These are phyloP conservation scores for Sebastes oblongus DNA, from an alignment of 2,797 vertebrate genomes.

Conservation along the genomic window DNA sequence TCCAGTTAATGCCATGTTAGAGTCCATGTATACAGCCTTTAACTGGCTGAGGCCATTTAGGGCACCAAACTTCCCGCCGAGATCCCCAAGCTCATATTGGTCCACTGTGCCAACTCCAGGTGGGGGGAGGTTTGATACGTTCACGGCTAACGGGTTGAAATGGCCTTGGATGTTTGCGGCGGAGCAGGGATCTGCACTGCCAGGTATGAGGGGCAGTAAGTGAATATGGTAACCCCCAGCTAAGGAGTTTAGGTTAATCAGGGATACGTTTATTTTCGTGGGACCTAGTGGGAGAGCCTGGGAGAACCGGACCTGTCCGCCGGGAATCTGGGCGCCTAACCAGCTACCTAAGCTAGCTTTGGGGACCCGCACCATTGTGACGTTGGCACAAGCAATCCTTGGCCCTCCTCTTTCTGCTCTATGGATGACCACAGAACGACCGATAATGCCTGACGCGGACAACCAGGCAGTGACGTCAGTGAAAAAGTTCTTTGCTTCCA, in stretches of 20 bases:
- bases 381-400: constrained; percentile 84
- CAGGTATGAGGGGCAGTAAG: constrained; percentile 73
- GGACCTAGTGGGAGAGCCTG: constrained; percentile 73
- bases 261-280: constrained; percentile 72
- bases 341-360: constrained; percentile 66
- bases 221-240: constrained; percentile 83
- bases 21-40: constrained; percentile 62
- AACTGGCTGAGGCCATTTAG: constrained; percentile 52
- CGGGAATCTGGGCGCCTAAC: constrained; percentile 65
- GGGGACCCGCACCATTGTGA: constrained; percentile 70
- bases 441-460: constrained; percentile 54
- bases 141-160: constrained; percentile 80
- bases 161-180: constrained; percentile 75
- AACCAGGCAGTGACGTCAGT: constrained; percentile 84
- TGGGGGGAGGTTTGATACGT: constrained; percentile 64
- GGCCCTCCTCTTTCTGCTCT: constrained; percentile 28
- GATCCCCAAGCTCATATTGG: constrained; percentile 86
- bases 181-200: constrained; percentile 74
- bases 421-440: constrained; percentile 84
- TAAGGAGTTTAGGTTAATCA: constrained; percentile 63
- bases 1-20: constrained; percentile 78
- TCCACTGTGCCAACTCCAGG: constrained; percentile 80
- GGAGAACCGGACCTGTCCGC: constrained; percentile 70
- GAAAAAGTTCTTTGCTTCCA: constrained; percentile 77
- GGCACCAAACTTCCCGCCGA: constrained; percentile 85